phyloP scores from a whole-genome alignment of 1,140 invertebrate species.

The Hyles euphorbiae region DNA sequence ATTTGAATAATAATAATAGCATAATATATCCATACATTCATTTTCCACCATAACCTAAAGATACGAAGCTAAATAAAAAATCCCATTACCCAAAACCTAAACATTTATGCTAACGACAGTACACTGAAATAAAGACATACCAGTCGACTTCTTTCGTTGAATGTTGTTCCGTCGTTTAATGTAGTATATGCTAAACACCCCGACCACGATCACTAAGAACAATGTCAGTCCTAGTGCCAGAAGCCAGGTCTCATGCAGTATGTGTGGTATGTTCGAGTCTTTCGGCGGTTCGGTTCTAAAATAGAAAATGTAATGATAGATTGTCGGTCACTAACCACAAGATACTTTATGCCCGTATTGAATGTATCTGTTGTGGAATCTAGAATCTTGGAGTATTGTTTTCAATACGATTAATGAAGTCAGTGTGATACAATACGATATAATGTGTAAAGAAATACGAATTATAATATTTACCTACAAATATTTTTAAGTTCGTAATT shows the following conservation, averaged over 20 bases:
- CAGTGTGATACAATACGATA: no score
- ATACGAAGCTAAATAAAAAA: no score
- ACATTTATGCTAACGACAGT: not conserved
- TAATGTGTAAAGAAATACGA: no score
- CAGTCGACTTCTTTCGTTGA: slow-evolving; percentile 60
- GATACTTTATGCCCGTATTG: not conserved
- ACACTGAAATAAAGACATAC: slow-evolving; percentile 29
- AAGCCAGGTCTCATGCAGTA: slow-evolving; percentile 65
- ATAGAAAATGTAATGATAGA: not conserved
- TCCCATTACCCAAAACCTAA: no score
- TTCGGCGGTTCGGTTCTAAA: slow-evolving; percentile 60
- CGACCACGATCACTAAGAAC: slow-evolving; percentile 57
- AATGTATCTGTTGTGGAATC: not conserved
- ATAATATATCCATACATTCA: no score
- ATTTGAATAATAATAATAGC: no score
- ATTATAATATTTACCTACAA: no score
- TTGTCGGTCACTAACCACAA: no score
- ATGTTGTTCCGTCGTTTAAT: slow-evolving; percentile 57
- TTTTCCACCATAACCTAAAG: no score
- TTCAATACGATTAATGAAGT: no score
- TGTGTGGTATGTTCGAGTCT: slow-evolving; percentile 52
- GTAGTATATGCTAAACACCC: slow-evolving; percentile 59
- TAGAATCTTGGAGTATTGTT: not conserved
- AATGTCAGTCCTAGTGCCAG: slow-evolving; percentile 57
- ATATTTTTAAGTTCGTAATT: no score